Base-by-base conservation (phyloP, 2,113 vertebrate genomes). In the Myiozetetes cayanensis region DNA sequence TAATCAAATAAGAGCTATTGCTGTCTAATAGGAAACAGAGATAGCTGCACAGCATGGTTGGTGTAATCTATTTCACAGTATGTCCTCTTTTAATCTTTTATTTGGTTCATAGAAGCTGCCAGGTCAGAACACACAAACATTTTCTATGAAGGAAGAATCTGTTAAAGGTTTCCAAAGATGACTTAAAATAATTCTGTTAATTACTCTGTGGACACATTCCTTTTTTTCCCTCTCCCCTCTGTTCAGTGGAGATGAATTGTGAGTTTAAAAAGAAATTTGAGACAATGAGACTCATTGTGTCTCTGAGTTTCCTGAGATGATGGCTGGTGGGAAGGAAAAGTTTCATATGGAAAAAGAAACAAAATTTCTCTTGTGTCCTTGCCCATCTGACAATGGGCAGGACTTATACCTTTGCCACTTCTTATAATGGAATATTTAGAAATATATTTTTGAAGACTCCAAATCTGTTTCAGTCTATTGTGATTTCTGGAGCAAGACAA, bases 21-120 rank as follows among this genome's bases (percentile, higher is more conserved):
- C 90, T 73, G 39, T 47, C 87, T 90, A 85, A 80, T 82, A 80
- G 71, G 83, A 87, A 85, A 56, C 56, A 96, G 85, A 4, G 19
- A 85, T 93, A 84, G 78, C 31, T 86, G 63, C 46, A 88, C 50
- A 71, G 59, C 61, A 77, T 72, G 78, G 86, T 77, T 72, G 66
- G 21, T 59, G 55, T 92, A 92, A 95, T 94, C 83, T 90, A 9
- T 83, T 93, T 90, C 91, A 87, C 87, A 93, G 87, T 89, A 85
- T 50, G 78, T 23, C 15, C 59, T 76, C 66, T 73, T 83, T 82
- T 72, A 87, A 85, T 92, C 90, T 87, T 90, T 66, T 83, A 58
- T 90, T 92, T 83, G 33, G 10, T 78, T 90, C 55, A 87, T n/a
- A 79, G 78, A 50, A 70, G 55, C 43, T 75, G 46, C 46, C 55